A percentile compares a stretch with the other conserved stretches of the same genome.
Conservation (phyloP, 2,113 vertebrate species). For the Solenodon paradoxus region DNA sequence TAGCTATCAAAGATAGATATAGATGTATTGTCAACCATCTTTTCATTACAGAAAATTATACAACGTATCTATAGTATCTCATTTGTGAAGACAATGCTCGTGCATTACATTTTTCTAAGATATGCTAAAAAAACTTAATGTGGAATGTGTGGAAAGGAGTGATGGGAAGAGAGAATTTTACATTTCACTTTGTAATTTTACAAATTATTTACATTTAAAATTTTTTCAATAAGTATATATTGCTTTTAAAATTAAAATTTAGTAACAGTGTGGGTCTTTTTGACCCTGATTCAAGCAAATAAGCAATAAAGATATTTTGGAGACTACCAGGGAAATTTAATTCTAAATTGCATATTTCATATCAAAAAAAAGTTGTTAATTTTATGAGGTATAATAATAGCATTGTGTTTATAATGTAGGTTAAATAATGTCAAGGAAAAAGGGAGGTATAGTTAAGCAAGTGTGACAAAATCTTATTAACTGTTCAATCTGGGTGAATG, state of each 20-base stretch:
- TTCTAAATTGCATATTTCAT: not conserved
- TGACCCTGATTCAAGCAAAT: not conserved
- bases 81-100: not conserved
- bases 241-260: constrained; percentile 21
- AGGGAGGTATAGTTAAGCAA: not conserved
- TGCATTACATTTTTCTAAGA: not conserved
- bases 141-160: not conserved
- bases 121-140: not conserved
- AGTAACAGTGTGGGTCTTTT: not conserved
- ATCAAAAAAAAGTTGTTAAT: not conserved
- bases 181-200: not conserved
- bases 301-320: not conserved
- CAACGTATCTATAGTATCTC: not conserved
- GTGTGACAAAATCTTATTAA: not conserved
- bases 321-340: not conserved
- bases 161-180: not conserved
- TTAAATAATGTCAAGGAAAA: not conserved
- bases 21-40: not conserved
- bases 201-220: not conserved
- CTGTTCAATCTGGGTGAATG: not conserved
- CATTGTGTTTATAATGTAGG: too few relatives aligned
- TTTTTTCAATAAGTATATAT: not conserved
- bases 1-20: not conserved
- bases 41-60: not conserved
- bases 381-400: not conserved